Base-by-base conservation (phyloP, 1,140 invertebrate species). In the Orius insidiosus region DNA sequence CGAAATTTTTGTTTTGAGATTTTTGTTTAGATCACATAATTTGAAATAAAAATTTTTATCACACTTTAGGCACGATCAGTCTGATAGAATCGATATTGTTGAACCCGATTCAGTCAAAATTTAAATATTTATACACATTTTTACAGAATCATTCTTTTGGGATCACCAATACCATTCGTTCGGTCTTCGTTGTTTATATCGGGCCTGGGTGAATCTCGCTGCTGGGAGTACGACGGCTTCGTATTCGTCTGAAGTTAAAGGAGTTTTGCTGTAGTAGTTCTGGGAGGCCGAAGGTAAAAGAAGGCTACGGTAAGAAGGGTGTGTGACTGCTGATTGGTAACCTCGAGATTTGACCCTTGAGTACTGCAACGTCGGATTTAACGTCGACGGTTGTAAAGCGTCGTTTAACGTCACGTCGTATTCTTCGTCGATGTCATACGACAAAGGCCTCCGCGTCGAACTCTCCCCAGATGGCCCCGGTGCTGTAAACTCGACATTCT, bases 381-480 rank as follows among this genome's bases (percentile, higher is more conserved):
- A 56, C 36, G 71, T 78, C 30, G 53, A 54, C 3, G 80, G 80
- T 45, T 78, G 76, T 6, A 84, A 57, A 0, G 80, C 80, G 58
- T 85, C 81, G 53, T 85, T 85, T 15, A 82, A 53, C 1, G 78
- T 76, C 0, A 81, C 77, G 57, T 85, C 81, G 54, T 84, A 85
- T 52, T 85, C 80, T 53, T 74, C 79, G 55, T 80, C 68, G 24
- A 70, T 68, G 53, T 73, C 18, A 8, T 15, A 34, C n/a, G 31
- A 67, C 43, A 71, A 58, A 5, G 34, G 14, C 24, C 45, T 47
- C 11, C 3, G 36, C 2, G 45, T 47, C n/a, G 45, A 47, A 11
- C 36, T 36, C 32, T 50, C 45, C 32, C 37, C 51, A 10, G 53
- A 54, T n/a, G 53, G 53, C 3, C 53, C 53, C 2, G 53, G 53